Base-by-base conservation (phyloP, 2,888 invertebrate species). In the Andrena bucephala region DNA sequence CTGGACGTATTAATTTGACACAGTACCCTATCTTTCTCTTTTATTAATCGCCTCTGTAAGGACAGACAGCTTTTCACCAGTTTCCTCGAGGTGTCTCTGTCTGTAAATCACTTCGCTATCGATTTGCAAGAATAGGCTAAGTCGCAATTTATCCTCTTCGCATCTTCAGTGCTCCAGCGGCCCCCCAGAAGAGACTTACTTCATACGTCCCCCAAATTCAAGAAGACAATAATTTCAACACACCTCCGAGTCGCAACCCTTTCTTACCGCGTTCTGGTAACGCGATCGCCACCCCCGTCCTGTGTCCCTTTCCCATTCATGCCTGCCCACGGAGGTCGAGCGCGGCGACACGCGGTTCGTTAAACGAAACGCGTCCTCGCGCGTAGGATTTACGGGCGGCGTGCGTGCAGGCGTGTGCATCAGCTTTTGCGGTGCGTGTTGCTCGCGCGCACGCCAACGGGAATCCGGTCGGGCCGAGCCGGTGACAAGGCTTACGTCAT, bases 401-500 rank as follows among this genome's bases (percentile, higher is more conserved):
- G 65, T 48, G 48, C 20, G 62, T 33, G 62, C 33, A 29, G 33
- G 62, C 33, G 33, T 20, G 33, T 20, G 33, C 27, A 33, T 10
- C 16, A 16, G 59, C 57, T 67, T 8, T 31, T 60, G 79, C 65
- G 59, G 77, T 69, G 77, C 27, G 16, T 4, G 42, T 16, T 4
- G 24, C 48, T 27, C 42, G 31, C 42, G 42, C 63, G 36, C 48
- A 24, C 48, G 60, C 48, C 62, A 79, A 69, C 77, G 78, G 78
- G 78, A 79, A 77, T 67, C 67, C 76, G 67, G 75, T 10, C 74
- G 31, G 36, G 48, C 42, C 31, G 65, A 62, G 66, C 60, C 54
- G 27, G 57, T 50, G 71, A 78, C 76, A 63, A 20, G 68, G 69
- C 87, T 87, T 87, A 78, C 86, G 86, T 87, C 86, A 87, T 54